These are phyloP conservation scores for Chrysolophus pictus DNA, from an alignment of 2,797 vertebrate species.

Conservation along the genomic window DNA sequence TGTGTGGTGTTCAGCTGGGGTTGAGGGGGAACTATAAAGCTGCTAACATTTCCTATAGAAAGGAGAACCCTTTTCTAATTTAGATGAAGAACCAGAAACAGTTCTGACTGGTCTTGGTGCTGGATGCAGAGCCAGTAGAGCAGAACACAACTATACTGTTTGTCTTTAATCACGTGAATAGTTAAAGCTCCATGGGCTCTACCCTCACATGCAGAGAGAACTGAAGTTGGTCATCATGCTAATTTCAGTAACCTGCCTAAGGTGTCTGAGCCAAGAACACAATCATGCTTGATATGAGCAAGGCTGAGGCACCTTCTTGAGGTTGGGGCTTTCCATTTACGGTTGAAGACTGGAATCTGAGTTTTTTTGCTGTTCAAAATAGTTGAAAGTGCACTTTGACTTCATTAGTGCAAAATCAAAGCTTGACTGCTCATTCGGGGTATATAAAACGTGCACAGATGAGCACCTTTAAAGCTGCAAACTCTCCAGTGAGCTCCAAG, in stretches of 20 bases:
- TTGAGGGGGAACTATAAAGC: not conserved
- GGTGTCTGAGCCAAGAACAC: not conserved
- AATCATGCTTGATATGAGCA: not conserved
- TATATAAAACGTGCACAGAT: not conserved
- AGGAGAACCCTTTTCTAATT: not conserved
- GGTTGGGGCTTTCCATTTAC: not conserved
- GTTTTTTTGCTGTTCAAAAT: not conserved
- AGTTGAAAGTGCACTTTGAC: not conserved
- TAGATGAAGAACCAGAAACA: not conserved
- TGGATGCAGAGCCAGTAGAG: not conserved
- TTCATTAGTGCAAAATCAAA: not conserved
- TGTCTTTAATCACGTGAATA: not conserved
- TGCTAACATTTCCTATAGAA: not conserved
- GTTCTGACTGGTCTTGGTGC: not conserved
- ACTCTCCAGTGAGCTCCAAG: not conserved
- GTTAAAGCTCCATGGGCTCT: not conserved
- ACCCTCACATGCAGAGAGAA: not conserved
- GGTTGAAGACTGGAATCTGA: not conserved
- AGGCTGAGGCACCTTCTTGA: not conserved
- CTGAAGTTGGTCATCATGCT: not conserved
- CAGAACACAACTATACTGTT: not conserved
- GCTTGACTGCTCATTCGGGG: not conserved
- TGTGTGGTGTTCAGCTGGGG: not conserved
- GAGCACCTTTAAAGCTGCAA: not conserved
- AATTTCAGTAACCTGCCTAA: not conserved